Conservation (phyloP, 2,797 vertebrate species). For the Urocyon cinereoargenteus region DNA sequence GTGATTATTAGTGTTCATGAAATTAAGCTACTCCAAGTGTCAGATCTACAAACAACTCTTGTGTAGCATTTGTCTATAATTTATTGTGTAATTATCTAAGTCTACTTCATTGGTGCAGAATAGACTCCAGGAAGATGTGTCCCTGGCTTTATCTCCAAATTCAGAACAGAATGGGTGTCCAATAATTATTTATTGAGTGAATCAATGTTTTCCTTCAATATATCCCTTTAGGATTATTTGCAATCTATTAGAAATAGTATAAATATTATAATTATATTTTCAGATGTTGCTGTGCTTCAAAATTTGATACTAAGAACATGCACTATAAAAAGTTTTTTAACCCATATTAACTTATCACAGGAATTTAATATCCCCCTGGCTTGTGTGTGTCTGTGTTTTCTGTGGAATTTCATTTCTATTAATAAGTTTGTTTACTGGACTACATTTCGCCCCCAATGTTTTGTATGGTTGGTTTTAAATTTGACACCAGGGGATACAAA, state of each 20-base stretch:
- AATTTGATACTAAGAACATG: conserved; percentile 80
- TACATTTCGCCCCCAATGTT: conserved; percentile 80
- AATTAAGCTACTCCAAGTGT: conserved; percentile 12
- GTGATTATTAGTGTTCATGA: conserved; percentile 24
- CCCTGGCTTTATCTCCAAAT: conserved; percentile 16
- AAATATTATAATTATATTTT: conserved; percentile 80
- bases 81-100: background rate
- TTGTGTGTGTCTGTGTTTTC: conserved; percentile 76
- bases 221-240: conserved; percentile 45
- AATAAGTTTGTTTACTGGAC: conserved; percentile 84
- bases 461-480: conserved; percentile 82
- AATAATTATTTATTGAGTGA: conserved; percentile 24
- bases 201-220: conserved; percentile 18
- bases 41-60: background rate
- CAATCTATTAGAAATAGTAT: conserved; percentile 71
- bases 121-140: background rate
- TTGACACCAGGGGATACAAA: conserved; percentile 74
- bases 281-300: conserved; percentile 81
- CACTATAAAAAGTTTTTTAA: conserved; percentile 86
- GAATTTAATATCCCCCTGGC: conserved; percentile 81
- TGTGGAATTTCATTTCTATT: conserved; percentile 82
- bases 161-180: background rate
- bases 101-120: background rate
- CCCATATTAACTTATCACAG: conserved; percentile 82
- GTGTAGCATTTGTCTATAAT: background rate